Conservation (phyloP, 1,140 invertebrate species). For the Reticulitermes speratus region DNA sequence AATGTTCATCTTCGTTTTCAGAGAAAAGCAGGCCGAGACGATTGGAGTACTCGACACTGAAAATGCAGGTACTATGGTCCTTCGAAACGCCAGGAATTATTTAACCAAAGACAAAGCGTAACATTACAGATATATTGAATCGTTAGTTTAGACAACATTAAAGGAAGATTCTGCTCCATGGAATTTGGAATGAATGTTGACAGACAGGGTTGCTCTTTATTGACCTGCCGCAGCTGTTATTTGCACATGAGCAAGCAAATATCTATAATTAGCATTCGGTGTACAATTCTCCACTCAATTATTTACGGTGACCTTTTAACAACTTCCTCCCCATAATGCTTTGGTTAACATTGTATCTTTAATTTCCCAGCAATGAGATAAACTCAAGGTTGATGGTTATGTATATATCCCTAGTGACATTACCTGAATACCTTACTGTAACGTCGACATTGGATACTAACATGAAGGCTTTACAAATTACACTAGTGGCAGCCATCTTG, state of each 20-base stretch:
- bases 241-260: neutral
- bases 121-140: too few species aligned
- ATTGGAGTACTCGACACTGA: too few species aligned
- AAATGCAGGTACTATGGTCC: too few species aligned
- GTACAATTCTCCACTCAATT: neutral
- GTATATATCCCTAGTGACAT: neutral
- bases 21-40: too few species aligned
- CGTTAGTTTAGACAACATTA: too few species aligned
- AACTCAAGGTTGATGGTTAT: neutral
- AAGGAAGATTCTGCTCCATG: too few species aligned
- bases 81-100: too few species aligned
- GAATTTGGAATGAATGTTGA: too few species aligned
- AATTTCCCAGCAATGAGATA: neutral
- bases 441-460: neutral
- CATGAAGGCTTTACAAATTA: neutral
- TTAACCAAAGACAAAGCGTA: too few species aligned
- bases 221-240: too few species aligned
- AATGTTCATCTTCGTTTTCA: too few species aligned
- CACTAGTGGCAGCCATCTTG: neutral
- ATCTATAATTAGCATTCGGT: neutral
- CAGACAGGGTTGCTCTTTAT: too few species aligned
- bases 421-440: neutral
- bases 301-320: neutral
- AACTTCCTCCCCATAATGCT: neutral
- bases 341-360: neutral